These are phyloP conservation scores for Peromyscus maniculatus DNA, from an alignment of 2,113 vertebrate genomes.

Conservation along the genomic window DNA sequence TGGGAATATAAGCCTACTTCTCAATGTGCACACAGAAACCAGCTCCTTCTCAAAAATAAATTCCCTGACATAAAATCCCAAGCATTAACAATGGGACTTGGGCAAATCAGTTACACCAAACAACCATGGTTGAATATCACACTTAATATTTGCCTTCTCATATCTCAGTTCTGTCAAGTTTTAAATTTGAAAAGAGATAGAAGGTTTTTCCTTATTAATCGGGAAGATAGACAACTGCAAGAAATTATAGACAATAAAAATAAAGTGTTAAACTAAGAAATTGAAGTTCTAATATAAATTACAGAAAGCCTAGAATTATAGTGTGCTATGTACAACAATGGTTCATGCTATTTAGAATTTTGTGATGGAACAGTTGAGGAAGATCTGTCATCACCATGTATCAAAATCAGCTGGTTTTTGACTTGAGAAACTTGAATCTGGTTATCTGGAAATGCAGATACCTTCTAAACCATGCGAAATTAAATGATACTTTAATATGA, in stretches of 20 bases:
- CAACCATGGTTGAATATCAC: not conserved
- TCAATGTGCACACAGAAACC: conserved; percentile 15
- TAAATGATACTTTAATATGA: conserved; percentile 58
- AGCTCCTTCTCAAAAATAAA: not conserved
- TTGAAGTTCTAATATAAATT: conserved; percentile 1
- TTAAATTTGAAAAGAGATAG: conserved; percentile 19
- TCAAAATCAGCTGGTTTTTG: conserved; percentile 57
- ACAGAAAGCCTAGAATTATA: not conserved
- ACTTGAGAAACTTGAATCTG: conserved; percentile 17
- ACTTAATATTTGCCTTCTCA: conserved; percentile 26
- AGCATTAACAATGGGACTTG: not conserved
- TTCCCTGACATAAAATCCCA: not conserved
- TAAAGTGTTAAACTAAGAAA: not conserved
- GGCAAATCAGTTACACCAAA: not conserved
- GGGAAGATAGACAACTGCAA: not conserved
- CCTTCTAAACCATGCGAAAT: conserved; percentile 57
- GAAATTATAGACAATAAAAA: conserved; percentile 40
- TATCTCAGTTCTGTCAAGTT: conserved; percentile 4
- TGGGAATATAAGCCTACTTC: conserved; percentile 11
- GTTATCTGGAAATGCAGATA: conserved; percentile 56
- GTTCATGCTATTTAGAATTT: not conserved
- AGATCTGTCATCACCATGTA: not conserved
- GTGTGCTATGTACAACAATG: not conserved
- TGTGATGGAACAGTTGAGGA: conserved; percentile 41
- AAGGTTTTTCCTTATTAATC: conserved; percentile 25